These are phyloP conservation scores for Machimus rusticus DNA, from an alignment of 2,888 invertebrate genomes.

Conservation along the genomic window DNA sequence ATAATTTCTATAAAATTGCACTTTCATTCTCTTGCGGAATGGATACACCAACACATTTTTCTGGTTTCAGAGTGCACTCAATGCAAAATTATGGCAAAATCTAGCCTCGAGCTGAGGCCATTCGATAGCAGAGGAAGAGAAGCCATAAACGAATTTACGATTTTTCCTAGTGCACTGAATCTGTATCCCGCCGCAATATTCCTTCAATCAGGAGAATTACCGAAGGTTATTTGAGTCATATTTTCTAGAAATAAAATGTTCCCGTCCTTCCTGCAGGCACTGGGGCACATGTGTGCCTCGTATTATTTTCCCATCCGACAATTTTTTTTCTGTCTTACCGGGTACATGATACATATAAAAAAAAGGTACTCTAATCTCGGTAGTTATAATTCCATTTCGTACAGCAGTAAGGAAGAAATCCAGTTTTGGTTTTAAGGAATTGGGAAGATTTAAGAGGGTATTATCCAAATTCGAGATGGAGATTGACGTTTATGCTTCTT, in stretches of 20 bases:
- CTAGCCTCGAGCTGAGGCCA: background rate
- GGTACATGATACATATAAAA: background rate
- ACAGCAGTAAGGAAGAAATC: background rate
- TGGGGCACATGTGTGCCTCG: conserved; percentile 18
- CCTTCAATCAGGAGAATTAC: conserved; percentile 37
- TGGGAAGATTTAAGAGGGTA: conserved; percentile 7
- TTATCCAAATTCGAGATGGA: conserved; percentile 13
- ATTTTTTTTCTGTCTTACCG: conserved; percentile 8
- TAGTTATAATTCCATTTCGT: conserved; percentile 33
- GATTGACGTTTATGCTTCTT: conserved; percentile 26
- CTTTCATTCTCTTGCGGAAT: background rate
- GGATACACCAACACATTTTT: background rate
- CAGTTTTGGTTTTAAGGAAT: conserved; percentile 1
- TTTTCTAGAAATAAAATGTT: conserved; percentile 11
- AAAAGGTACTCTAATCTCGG: conserved; percentile 30
- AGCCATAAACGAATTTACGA: conserved; percentile 37
- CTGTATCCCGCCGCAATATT: conserved; percentile 27
- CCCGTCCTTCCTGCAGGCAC: background rate
- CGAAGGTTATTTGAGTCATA: conserved; percentile 20
- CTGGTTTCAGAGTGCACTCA: conserved; percentile 10
- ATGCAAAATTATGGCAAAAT: conserved; percentile 27
- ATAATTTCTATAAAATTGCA: background rate
- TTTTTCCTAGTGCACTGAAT: conserved; percentile 9
- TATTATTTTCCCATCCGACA: conserved; percentile 25
- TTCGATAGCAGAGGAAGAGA: background rate